These are phyloP conservation scores for Carcinoscorpius rotundicauda DNA, from an alignment of 1,140 invertebrate species.

Conservation along the genomic window DNA sequence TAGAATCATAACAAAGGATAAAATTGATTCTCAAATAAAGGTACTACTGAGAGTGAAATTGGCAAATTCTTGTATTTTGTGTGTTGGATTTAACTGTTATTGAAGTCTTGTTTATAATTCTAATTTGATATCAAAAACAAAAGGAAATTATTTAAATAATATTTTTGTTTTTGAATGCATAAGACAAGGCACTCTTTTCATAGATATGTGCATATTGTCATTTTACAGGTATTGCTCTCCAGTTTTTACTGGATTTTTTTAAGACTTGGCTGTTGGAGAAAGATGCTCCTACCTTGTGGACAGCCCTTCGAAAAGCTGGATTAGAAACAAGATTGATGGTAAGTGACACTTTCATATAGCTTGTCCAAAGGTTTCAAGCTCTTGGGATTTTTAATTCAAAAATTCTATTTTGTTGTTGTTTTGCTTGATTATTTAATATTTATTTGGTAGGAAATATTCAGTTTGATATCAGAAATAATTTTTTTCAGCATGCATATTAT, in stretches of 20 bases:
- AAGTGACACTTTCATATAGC: slow-evolving; percentile 3
- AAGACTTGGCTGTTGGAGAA: slow-evolving; percentile 81
- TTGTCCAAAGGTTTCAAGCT: neutral
- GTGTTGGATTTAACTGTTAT: no score
- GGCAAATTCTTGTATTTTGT: no score
- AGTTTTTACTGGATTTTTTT: slow-evolving; percentile 85
- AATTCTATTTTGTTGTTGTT: slow-evolving; percentile 1
- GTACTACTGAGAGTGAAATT: no score
- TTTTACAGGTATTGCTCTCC: slow-evolving; percentile 57
- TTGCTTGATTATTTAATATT: neutral
- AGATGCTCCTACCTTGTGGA: slow-evolving; percentile 68
- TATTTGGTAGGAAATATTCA: neutral
- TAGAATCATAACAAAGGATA: no score
- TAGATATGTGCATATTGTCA: neutral
- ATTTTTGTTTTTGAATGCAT: no score
- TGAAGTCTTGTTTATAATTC: no score
- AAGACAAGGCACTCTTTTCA: no score
- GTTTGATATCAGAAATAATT: neutral
- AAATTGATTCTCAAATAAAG: no score
- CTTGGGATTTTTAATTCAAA: neutral
- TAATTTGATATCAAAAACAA: no score
- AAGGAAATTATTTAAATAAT: no score
- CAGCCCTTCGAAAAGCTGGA: slow-evolving; percentile 73
- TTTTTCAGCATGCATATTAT: no score
- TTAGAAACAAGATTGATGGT: slow-evolving; percentile 55